phyloP scores from a whole-genome alignment of 2,888 invertebrate genomes.

The Ischnura elegans region DNA sequence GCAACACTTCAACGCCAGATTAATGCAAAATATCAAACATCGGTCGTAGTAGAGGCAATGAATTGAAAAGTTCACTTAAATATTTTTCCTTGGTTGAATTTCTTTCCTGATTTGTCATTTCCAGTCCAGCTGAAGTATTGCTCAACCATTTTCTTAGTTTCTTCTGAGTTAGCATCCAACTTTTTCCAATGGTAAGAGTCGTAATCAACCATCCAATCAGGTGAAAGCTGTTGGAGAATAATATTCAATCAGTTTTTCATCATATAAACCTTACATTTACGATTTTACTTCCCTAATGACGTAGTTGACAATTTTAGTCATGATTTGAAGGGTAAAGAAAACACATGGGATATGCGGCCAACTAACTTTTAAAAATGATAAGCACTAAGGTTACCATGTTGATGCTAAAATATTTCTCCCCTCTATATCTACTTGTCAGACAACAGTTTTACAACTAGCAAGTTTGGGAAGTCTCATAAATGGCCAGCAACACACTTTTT shows the following conservation, averaged over 20 bases:
- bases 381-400: too few species aligned
- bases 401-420: too few species aligned
- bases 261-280: too few species aligned
- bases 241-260: background rate
- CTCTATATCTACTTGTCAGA: too few species aligned
- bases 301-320: too few species aligned
- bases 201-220: constrained; percentile 98
- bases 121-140: constrained; percentile 96
- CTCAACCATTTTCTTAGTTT: constrained; percentile 91
- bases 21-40: constrained; percentile 64
- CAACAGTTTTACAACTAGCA: too few species aligned
- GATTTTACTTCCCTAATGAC: too few species aligned
- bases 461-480: too few species aligned
- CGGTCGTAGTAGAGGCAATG: constrained; percentile 7
- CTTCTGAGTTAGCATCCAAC: constrained; percentile 88
- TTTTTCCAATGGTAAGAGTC: constrained; percentile 98
- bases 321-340: too few species aligned
- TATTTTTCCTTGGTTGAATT: constrained; percentile 99
- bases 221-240: constrained; percentile 82
- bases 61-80: constrained; percentile 88
- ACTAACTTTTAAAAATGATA: too few species aligned
- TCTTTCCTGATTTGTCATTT: constrained; percentile 90
- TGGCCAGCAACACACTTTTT: too few species aligned
- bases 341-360: too few species aligned
- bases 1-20: constrained; percentile 46